Percentiles rank a stretch among this genome's conserved stretches.
Evolutionary conservation across 2,888 invertebrate species (phyloP).

Genomic region (Anticlea derivata): DNA sequence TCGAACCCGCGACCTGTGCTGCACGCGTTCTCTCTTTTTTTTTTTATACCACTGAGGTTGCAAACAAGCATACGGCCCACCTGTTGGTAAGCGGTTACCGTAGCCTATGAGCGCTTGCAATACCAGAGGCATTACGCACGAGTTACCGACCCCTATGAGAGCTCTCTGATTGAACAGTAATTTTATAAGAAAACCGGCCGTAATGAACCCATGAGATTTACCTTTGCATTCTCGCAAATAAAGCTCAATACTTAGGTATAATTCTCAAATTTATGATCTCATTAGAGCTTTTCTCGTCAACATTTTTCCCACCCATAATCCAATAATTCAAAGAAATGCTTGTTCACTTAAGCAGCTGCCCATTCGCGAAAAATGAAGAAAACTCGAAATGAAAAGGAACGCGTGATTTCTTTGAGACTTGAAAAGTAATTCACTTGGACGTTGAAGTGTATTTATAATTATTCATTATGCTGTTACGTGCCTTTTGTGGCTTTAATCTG

Average conservation of each 20-base stretch:
- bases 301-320: conserved; percentile 7
- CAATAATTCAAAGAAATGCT: conserved; percentile 10
- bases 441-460: conserved; percentile 12
- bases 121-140: too few species aligned
- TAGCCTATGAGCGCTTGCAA: too few species aligned
- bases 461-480: conserved; percentile 9
- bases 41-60: too few species aligned
- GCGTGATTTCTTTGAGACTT: conserved; percentile 17
- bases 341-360: conserved; percentile 3
- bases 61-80: too few species aligned
- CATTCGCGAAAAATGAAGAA: conserved; percentile 7
- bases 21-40: too few species aligned
- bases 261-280: conserved; percentile 4
- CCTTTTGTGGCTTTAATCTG: conserved; percentile 2
- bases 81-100: too few species aligned
- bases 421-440: conserved; percentile 10
- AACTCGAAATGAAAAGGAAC: background rate
- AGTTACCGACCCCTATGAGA: too few species aligned
- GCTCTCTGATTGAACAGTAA: too few species aligned
- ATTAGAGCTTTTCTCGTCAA: conserved; percentile 12
- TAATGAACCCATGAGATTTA: too few species aligned
- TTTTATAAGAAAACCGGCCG: too few species aligned
- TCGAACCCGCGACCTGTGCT: too few species aligned
- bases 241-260: background rate
- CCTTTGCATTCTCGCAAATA: too few species aligned